Base-by-base conservation (phyloP, 2,888 invertebrate genomes). In the Pemphredon lugubris region DNA sequence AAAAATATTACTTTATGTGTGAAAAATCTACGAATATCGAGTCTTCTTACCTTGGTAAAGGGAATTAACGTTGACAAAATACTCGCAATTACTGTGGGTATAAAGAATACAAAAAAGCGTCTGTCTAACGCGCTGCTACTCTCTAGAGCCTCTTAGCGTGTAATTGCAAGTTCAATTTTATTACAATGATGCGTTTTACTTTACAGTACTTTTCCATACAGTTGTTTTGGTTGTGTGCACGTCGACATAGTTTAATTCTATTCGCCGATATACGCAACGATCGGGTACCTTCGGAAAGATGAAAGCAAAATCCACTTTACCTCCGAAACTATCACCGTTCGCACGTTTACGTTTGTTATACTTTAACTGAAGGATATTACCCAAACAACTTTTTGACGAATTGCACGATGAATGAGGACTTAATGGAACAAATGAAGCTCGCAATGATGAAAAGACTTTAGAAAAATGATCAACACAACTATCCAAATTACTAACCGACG, bases 191-290 rank as follows among this genome's bases (percentile, higher is more conserved):
- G n/a, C 14, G 30, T 45, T 32, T 53, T 40, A 53, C 18, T 16
- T 73, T 30, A 37, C 47, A 59, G 42, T 61, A 63, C 5, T 48
- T 39, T 47, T 26, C 48, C 16, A 18, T 34, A 44, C 37, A 53
- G 45, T 14, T 34, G n/a, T 55, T 73, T 80, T 80, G 77, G 77
- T 79, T 79, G 79, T 75, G 75, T 51, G 68, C 65, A 77, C 70
- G 60, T 76, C 72, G 39, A 47, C 50, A 32, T 69, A 2, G 23
- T 30, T 51, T 18, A 57, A 45, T 32, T 18, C 42, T 32, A n/a
- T 16, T 48, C 20, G 32, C 44, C 26, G 47, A 67, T 60, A 40
- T 47, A 59, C 23, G 45, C 63, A 63, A 61, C 21, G 20, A 51
- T 67, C 32, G 47, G 44, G 68, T 53, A 47, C 54, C 48, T 77